Base-by-base conservation (phyloP, 2,888 invertebrate genomes). In the Hirtodrosophila confusa region DNA sequence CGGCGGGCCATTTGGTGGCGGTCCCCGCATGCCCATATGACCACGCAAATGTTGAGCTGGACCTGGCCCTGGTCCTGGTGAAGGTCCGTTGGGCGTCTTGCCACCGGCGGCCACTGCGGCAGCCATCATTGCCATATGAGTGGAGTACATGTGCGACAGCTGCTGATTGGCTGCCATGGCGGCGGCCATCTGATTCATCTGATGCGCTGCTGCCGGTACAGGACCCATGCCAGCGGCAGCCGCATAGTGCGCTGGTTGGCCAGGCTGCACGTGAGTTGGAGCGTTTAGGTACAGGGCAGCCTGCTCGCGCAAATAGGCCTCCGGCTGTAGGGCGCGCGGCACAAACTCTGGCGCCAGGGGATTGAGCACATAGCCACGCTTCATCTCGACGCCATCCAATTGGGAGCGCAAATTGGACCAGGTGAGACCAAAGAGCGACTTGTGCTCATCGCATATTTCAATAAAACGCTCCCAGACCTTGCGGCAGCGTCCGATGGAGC, bases 401-500 rank as follows among this genome's bases (percentile, higher is more conserved):
- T 95, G 95, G 40, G 94, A 93, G 55, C 94, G 93, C 40, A 96
- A 90, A 67, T 94, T 93, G 1, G 93, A 92, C 94, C 94, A 95
- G 0, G 95, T 95, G 70, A 95, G 94, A 4, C 96, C 96, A 89
- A 94, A 94, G 29, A 96, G 92, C 72, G 95, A 95, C 68, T 93
- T 93, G 85, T 95, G 94, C 85, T 94, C 93, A 83, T 94, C 93
- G 85, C 95, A 95, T 51, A 94, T 94, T 83, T 94, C 94, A 68
- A 97, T 93, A 89, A 95, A 96, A 53, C 95, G 93, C 87, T 96
- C 95, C 97, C 97, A 97, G 0, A 96, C 94, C 91, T 95, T 95
- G 71, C 95, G 94, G 90, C 96, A 96, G 65, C 95, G 93, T 6
- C 97, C 97, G 48, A 96, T 93, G 0, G 96, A 95, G 82, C 96